A percentile compares a stretch with the other conserved stretches of the same genome.
phyloP scores from a whole-genome alignment of 2,888 invertebrate genomes.

The Stegophylla sp. region DNA sequence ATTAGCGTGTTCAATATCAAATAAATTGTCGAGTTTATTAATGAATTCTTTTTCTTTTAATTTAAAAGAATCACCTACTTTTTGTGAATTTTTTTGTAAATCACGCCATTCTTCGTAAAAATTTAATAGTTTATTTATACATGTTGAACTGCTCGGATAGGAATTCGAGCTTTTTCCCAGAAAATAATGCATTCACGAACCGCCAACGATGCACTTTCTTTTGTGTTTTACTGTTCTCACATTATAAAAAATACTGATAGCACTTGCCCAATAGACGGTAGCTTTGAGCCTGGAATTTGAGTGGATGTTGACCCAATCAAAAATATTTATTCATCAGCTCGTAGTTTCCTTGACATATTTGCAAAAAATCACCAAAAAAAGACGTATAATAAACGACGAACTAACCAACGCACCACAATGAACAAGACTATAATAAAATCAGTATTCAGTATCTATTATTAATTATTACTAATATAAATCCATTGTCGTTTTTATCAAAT shows the following conservation, averaged over 20 bases:
- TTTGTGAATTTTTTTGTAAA: not conserved
- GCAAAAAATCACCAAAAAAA: too few relatives aligned
- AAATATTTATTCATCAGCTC: not conserved
- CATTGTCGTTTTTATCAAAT: too few relatives aligned
- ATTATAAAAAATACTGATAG: constrained; percentile 4
- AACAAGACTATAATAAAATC: too few relatives aligned
- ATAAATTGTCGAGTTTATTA: constrained; percentile 2
- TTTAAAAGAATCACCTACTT: not conserved
- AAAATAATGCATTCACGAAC: constrained; percentile 1
- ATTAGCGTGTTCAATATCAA: not conserved
- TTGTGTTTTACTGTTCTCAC: constrained; percentile 12
- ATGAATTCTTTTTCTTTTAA: constrained; percentile 14
- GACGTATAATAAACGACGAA: too few relatives aligned
- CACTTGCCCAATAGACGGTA: not conserved
- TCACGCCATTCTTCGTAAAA: not conserved
- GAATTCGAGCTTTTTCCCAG: constrained; percentile 44
- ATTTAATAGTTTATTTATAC: constrained; percentile 18
- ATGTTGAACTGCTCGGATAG: constrained; percentile 5
- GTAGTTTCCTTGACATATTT: not conserved
- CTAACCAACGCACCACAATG: too few relatives aligned
- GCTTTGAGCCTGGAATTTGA: not conserved
- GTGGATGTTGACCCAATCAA: not conserved
- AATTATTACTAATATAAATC: too few relatives aligned
- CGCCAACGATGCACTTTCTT: not conserved
- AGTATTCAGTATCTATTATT: too few relatives aligned